Evolutionary conservation across 1,140 invertebrate species (phyloP), one percentile per base, ranked within the genome.

Genomic region (Drosophila busckii): DNA sequence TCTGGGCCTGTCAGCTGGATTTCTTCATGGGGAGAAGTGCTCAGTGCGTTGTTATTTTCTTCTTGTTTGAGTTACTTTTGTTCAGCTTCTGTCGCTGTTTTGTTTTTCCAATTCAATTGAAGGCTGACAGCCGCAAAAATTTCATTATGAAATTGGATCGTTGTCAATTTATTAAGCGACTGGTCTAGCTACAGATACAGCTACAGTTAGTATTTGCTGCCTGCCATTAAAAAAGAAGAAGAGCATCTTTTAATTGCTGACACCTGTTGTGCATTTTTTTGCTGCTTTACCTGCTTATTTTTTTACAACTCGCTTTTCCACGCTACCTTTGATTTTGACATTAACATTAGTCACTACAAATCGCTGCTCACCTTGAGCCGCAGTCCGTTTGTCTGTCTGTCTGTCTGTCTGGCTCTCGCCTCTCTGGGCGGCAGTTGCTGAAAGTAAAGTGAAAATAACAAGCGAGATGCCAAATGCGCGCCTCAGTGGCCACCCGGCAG

Each of bases 141-240:
- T 82, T 82, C 76, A 82, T 82, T 82, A 83, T 82, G 76, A 82
- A 83, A 82, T 82, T 82, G 78, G 78, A 82, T 83, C 62, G 66
- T 70, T 76, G 70, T 76, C 76, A 82, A 70, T 70, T 58, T 59
- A 64, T 38, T 41, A 35, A 40, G 20, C 26, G 31, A 26, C 17
- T n/a, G n/a, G n/a, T n/a, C n/a, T n/a, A n/a, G n/a, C n/a, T n/a
- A n/a, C n/a, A n/a, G n/a, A n/a, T n/a, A n/a, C n/a, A n/a, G n/a
- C n/a, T n/a, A n/a, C 48, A 41, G 55, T 61, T 61, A 61, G 60
- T 56, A 61, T 70, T 35, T 16, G 59, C 38, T 37, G 49, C 29
- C 22, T 16, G 23, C n/a, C n/a, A n/a, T n/a, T n/a, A n/a, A n/a
- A n/a, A n/a, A n/a, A n/a, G n/a, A n/a, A n/a, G n/a, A 34, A 31